These are phyloP conservation scores for Desoria tigrina DNA, from an alignment of 2,888 invertebrate species.

Conservation along the genomic window DNA sequence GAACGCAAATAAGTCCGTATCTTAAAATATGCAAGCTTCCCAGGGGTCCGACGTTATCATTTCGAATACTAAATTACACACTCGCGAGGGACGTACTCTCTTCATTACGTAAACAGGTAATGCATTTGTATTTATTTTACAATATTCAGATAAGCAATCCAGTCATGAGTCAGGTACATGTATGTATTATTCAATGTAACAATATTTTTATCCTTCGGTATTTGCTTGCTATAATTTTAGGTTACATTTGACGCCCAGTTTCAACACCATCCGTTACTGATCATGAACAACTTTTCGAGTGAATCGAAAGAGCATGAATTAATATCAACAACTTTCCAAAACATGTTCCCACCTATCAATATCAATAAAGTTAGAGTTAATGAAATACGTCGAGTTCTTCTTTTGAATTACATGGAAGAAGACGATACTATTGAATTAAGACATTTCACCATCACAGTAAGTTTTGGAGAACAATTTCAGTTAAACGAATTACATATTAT, in stretches of 20 bases:
- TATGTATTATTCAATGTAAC: neutral
- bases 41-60: slow-evolving; percentile 88
- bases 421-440: slow-evolving; percentile 86
- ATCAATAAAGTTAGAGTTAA: slow-evolving; percentile 86
- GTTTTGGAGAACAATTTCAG: no score
- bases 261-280: slow-evolving; percentile 82
- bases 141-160: neutral
- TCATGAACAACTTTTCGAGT: slow-evolving; percentile 86
- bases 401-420: slow-evolving; percentile 84
- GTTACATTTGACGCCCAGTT: slow-evolving; percentile 75
- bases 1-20: slow-evolving; percentile 79
- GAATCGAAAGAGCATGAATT: slow-evolving; percentile 73
- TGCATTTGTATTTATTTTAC: neutral
- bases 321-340: slow-evolving; percentile 94
- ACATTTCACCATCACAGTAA: slow-evolving; percentile 83
- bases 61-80: slow-evolving; percentile 78
- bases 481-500: no score
- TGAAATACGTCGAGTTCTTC: slow-evolving; percentile 80
- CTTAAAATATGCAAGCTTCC: slow-evolving; percentile 83
- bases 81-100: slow-evolving; percentile 84
- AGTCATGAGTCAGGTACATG: slow-evolving; percentile 2
- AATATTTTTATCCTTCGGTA: neutral
- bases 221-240: slow-evolving; percentile 50
- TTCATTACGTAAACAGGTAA: slow-evolving; percentile 75
- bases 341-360: slow-evolving; percentile 97